Percentiles rank a stretch among this genome's conserved stretches.
These are phyloP conservation scores for Lepidocyrtoides sp. DNA, from an alignment of 2,888 invertebrate species.

Conservation along the genomic window DNA sequence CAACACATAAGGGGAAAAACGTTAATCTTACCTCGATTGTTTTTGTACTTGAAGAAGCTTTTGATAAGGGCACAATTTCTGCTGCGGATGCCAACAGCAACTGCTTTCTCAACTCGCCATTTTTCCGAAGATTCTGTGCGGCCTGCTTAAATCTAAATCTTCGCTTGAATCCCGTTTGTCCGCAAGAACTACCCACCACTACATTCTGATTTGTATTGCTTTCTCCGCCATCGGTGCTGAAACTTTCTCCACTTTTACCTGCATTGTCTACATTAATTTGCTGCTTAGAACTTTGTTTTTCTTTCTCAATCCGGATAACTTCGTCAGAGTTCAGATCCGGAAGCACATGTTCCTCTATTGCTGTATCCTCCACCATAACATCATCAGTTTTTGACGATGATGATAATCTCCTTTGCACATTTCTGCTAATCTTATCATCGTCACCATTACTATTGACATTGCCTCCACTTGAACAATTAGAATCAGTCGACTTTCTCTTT, in stretches of 20 bases:
- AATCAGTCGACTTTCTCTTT: conserved; percentile 54
- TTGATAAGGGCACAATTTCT: too few species aligned
- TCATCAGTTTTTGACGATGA: background rate
- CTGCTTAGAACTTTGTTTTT: too few species aligned
- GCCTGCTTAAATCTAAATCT: conserved; percentile 53
- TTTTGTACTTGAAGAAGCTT: too few species aligned
- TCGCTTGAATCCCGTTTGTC: background rate
- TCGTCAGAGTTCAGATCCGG: too few species aligned
- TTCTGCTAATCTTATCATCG: background rate
- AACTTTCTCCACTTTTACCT: background rate
- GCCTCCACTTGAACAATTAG: background rate
- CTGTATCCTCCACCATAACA: background rate
- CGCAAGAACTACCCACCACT: background rate
- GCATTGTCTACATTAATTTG: background rate
- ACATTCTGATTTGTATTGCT: background rate
- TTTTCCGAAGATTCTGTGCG: background rate
- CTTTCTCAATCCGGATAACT: too few species aligned
- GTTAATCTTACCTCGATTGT: too few species aligned
- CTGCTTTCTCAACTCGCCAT: too few species aligned
- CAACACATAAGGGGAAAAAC: too few species aligned
- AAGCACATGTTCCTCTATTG: too few species aligned
- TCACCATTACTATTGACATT: background rate
- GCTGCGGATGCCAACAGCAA: too few species aligned
- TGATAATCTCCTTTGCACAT: too few species aligned
- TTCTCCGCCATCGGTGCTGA: too few species aligned